Percentiles rank a stretch among this genome's conserved stretches.
These are phyloP conservation scores for Drosophila nigritarsus DNA, from an alignment of 2,888 invertebrate genomes.

Conservation along the genomic window DNA sequence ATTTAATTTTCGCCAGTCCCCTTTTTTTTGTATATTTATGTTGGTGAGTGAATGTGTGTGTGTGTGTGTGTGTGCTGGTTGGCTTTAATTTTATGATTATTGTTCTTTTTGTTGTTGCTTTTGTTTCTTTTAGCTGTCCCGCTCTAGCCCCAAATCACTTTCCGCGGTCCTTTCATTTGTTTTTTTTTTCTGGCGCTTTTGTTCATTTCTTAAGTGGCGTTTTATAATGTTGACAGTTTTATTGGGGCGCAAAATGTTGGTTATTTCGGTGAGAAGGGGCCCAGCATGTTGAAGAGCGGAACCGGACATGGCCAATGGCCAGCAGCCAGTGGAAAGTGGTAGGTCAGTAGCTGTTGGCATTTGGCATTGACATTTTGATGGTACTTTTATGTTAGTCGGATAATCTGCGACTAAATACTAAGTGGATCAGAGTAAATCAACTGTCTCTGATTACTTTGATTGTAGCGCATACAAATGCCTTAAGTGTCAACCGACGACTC, in stretches of 20 bases:
- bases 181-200: slow-evolving; percentile 45
- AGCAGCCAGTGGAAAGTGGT: neutral
- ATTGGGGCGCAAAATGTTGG: slow-evolving; percentile 75
- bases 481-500: neutral
- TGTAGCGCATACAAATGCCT: neutral
- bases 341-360: slow-evolving; percentile 3
- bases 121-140: slow-evolving; percentile 9
- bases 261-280: slow-evolving; percentile 17
- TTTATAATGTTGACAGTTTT: slow-evolving; percentile 79
- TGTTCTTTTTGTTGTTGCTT: slow-evolving; percentile 47
- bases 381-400: slow-evolving; percentile 4
- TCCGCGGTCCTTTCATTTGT: slow-evolving; percentile 29
- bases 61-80: slow-evolving; percentile 51
- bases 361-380: slow-evolving; percentile 23
- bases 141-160: slow-evolving; percentile 17
- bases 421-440: slow-evolving; percentile 18
- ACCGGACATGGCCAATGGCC: slow-evolving; percentile 27
- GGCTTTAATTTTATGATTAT: slow-evolving; percentile 78
- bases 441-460: neutral
- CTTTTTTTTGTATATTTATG: slow-evolving; percentile 28
- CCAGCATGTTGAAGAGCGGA: slow-evolving; percentile 12
- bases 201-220: slow-evolving; percentile 79
- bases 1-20: slow-evolving; percentile 70
- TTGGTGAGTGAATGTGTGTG: slow-evolving; percentile 43
- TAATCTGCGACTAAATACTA: neutral